Evolutionary conservation across 2,888 invertebrate genomes (phyloP), one percentile per base, ranked within the genome.

Genomic region (Uropetala carovei): DNA sequence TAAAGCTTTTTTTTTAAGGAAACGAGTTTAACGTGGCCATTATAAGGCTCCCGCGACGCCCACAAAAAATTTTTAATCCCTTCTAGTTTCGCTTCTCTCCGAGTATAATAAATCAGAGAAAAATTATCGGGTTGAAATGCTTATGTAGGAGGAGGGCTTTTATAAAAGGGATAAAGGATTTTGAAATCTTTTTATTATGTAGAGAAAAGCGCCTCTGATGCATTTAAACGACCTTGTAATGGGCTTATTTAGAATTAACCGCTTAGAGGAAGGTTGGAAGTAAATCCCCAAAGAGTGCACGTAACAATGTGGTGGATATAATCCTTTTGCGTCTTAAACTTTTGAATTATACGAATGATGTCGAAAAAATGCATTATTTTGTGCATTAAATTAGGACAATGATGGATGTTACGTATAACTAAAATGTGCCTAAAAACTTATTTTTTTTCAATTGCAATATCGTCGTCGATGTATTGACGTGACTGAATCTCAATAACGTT

Each of bases 221-320:
- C 30, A 86, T 86, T 86, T 86, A 86, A 86, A 86, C 30, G 60
- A 86, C 56, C 86, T 60, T 60, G 86, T 16, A 30, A 86, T 57
- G 18, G 86, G 59, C 22, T 86, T 86, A 86, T 60, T 86, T 86
- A 27, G 60, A 86, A 86, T 86, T 60, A 86, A 75, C 27, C 75
- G 75, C 75, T 14, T 75, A 27, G 27, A 13, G 22, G 22, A 43
- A 43, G 43, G 1, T 43, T 43, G 43, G 43, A 43, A 43, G 43
- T 43, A 43, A 27, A 18, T 13, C 27, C 27, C 75, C 27, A 27
- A n/a, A 22, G 22, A 75, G 22, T 75, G 75, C 22, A 75, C 27
- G 22, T 75, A 75, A 27, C 75, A 75, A 75, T 22, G 75, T 22
- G 75, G 22, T 75, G 22, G 75, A 27, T 27, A 27, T 75, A 75